Conservation (phyloP, 2,113 vertebrate genomes). For the Falco punctatus region DNA sequence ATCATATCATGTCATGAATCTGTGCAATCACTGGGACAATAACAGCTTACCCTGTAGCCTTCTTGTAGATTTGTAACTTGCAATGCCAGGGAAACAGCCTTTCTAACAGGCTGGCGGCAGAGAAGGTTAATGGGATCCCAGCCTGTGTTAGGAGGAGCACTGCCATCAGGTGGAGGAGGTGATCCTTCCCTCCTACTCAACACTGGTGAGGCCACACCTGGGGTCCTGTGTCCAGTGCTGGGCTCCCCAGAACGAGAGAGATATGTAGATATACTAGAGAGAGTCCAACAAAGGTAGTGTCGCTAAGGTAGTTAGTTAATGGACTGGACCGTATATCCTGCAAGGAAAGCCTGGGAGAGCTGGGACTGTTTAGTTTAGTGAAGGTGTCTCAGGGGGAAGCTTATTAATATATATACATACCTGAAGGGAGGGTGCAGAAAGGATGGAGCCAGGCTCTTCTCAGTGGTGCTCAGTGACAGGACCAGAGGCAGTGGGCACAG, state of each 20-base stretch:
- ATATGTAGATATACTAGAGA: not conserved
- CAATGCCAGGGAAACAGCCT: not conserved
- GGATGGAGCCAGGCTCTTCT: not conserved
- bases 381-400: not conserved
- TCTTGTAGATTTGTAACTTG: not conserved
- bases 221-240: not conserved
- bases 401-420: not conserved
- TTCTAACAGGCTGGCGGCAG: not conserved
- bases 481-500: not conserved
- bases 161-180: not conserved
- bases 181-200: not conserved
- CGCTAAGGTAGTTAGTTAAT: too few species aligned
- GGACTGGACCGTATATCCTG: accelerated
- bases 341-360: not conserved
- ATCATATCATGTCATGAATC: not conserved
- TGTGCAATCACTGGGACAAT: not conserved
- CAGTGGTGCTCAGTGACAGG: not conserved
- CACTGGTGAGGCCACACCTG: not conserved
- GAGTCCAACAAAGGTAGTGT: not conserved
- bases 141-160: not conserved
- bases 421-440: not conserved
- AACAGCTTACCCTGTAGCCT: not conserved
- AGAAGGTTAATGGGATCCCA: not conserved
- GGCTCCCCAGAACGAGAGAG: not conserved
- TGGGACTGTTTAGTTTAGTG: not conserved